Base-by-base conservation (phyloP, 2,797 vertebrate species). In the Brotula barbata region DNA sequence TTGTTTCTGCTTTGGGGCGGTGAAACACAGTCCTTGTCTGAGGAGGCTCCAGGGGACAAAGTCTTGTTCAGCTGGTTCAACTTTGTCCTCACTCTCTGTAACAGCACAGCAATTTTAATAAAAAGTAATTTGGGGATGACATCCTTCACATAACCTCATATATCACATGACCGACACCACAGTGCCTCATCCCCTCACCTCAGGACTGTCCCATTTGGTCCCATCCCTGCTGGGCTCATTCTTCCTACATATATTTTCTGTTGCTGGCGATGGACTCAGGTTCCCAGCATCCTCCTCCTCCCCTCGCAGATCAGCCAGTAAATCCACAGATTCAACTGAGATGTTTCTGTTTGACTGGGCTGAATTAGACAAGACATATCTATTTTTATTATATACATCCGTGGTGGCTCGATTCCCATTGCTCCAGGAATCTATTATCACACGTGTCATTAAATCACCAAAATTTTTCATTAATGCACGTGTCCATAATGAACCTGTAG, bases 241-340 rank as follows among this genome's bases (percentile, higher is more conserved):
- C 34, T 10, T 36, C 20, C 34, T 63, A 28, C 10, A 12, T 0
- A 9, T n/a, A 11, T 10, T 56, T 7, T 0, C 5, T 19, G 3
- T 15, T 1, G 2, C 3, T 0, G 4, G 2, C 1, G 23, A 31
- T 3, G 47, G 16, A 63, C 58, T 64, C 59, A 22, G 60, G 54
- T 46, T 80, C 69, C 78, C 78, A 77, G 61, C 37, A 58, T 54
- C 58, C 62, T 6, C 7, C 5, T 60, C 63, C 2, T 14, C n/a
- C n/a, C n/a, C 37, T 54, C 77, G 47, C 54, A 81, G 60, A 34
- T 55, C 46, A 0, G 64, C 60, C 62, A 80, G 60, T 12, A 56
- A 31, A 53, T 89, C 82, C 22, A 23, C 13, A 0, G 76, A 36
- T 10, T 28, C 41, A 43, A 85, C 74, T 2, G 56, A 58, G 31